Conservation (phyloP, 2,797 vertebrate species). For the Chelonia mydas region DNA sequence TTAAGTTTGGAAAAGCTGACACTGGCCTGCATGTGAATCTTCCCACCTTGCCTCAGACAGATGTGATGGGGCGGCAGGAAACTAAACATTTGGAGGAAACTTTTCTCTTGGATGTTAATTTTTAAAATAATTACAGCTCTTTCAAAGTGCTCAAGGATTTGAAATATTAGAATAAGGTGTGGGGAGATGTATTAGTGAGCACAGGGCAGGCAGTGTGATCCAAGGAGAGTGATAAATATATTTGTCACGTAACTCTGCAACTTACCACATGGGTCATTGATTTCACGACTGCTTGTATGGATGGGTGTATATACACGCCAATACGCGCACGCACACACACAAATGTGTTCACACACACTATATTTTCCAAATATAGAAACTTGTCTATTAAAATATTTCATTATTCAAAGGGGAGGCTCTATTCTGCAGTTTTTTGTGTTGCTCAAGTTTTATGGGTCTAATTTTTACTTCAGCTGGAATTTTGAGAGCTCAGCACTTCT, state of each 20-base stretch:
- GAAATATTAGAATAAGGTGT: background rate
- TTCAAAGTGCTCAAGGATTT: background rate
- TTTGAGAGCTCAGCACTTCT: background rate
- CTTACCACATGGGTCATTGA: background rate
- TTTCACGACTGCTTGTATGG: background rate
- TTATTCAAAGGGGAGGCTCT: background rate
- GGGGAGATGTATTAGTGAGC: background rate
- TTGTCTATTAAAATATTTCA: fast-evolving
- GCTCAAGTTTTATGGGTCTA: background rate
- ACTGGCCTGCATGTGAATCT: background rate
- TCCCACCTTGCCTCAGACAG: background rate
- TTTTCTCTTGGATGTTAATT: background rate
- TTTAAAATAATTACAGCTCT: background rate
- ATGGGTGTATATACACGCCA: background rate
- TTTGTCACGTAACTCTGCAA: background rate
- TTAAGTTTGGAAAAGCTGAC: background rate
- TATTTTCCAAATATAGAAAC: background rate
- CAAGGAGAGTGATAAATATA: background rate
- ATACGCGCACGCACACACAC: fast-evolving
- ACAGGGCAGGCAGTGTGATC: background rate
- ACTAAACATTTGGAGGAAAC: background rate
- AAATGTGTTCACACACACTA: background rate
- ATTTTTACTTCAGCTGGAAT: background rate
- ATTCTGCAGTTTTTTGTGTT: background rate
- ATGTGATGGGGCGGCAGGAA: background rate